phyloP scores from a whole-genome alignment of 1,140 invertebrate species.

The Drosophila orosa region DNA sequence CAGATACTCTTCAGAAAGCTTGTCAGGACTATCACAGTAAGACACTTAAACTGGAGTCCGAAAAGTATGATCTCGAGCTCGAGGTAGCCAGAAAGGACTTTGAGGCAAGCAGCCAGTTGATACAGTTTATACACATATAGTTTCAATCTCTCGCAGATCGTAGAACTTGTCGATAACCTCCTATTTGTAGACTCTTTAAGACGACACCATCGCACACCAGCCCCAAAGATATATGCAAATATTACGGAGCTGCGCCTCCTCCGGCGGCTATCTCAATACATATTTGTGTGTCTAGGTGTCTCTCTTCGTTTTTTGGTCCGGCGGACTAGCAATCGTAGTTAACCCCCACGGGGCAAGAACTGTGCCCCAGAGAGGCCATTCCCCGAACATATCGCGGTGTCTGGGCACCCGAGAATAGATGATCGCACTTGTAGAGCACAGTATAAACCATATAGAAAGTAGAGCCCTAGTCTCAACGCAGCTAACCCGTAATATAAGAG shows the following conservation, averaged over 20 bases:
- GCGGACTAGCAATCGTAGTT: slow-evolving; percentile 39
- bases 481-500: slow-evolving; percentile 41
- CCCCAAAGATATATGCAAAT: slow-evolving; percentile 74
- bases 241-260: slow-evolving; percentile 50
- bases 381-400: slow-evolving; percentile 55
- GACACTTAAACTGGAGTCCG: slow-evolving; percentile 94
- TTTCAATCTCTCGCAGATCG: slow-evolving; percentile 31
- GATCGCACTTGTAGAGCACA: slow-evolving; percentile 28
- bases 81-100: slow-evolving; percentile 96
- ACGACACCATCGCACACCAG: slow-evolving; percentile 29
- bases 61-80: slow-evolving; percentile 98
- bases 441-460: slow-evolving; percentile 53
- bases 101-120: slow-evolving; percentile 88
- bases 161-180: slow-evolving; percentile 50
- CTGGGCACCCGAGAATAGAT: slow-evolving; percentile 36
- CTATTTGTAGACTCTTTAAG: slow-evolving; percentile 24
- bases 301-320: slow-evolving; percentile 27
- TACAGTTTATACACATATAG: slow-evolving; percentile 12
- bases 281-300: slow-evolving; percentile 35
- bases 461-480: slow-evolving; percentile 43
- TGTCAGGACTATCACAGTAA: slow-evolving; percentile 94
- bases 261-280: slow-evolving; percentile 20
- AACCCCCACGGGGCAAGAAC: slow-evolving; percentile 50
- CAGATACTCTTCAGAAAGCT: slow-evolving; percentile 93
- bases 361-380: slow-evolving; percentile 36